phyloP scores from a whole-genome alignment of 2,113 vertebrate species.

The Podarcis cretensis region DNA sequence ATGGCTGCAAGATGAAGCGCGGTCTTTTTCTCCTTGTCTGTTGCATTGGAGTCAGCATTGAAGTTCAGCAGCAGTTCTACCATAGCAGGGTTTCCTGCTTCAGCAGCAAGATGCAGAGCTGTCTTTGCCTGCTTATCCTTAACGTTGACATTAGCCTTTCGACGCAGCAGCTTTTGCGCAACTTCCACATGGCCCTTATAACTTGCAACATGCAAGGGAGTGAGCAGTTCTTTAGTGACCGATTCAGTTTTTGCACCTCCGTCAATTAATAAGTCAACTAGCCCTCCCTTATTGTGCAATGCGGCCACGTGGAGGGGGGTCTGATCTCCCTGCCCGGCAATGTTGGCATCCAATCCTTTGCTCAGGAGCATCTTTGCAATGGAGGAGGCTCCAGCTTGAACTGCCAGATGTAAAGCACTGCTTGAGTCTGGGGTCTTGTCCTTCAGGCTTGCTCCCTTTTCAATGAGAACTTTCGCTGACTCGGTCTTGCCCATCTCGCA shows the following conservation, averaged over 20 bases:
- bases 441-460: slow-evolving; percentile 68
- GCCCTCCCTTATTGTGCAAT: slow-evolving; percentile 51
- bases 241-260: slow-evolving; percentile 77
- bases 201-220: slow-evolving; percentile 76
- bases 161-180: slow-evolving; percentile 69
- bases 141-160: slow-evolving; percentile 66
- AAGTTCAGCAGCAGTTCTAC: slow-evolving; percentile 74
- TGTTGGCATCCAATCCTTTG: slow-evolving; percentile 74
- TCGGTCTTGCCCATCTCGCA: slow-evolving; percentile 75
- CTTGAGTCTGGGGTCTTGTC: slow-evolving; percentile 69
- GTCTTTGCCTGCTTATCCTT: slow-evolving; percentile 75
- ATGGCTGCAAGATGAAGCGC: slow-evolving; percentile 77
- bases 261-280: slow-evolving; percentile 62
- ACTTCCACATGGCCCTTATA: slow-evolving; percentile 67
- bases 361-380: slow-evolving; percentile 60
- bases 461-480: slow-evolving; percentile 68
- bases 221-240: slow-evolving; percentile 63
- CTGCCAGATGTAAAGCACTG: slow-evolving; percentile 79
- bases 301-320: slow-evolving; percentile 76
- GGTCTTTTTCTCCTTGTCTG: slow-evolving; percentile 80
- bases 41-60: slow-evolving; percentile 67
- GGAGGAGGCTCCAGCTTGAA: slow-evolving; percentile 67
- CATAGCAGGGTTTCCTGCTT: slow-evolving; percentile 52
- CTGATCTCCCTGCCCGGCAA: slow-evolving; percentile 67
- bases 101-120: slow-evolving; percentile 78